phyloP scores from a whole-genome alignment of 2,888 invertebrate genomes.

The Corbicula japonica region DNA sequence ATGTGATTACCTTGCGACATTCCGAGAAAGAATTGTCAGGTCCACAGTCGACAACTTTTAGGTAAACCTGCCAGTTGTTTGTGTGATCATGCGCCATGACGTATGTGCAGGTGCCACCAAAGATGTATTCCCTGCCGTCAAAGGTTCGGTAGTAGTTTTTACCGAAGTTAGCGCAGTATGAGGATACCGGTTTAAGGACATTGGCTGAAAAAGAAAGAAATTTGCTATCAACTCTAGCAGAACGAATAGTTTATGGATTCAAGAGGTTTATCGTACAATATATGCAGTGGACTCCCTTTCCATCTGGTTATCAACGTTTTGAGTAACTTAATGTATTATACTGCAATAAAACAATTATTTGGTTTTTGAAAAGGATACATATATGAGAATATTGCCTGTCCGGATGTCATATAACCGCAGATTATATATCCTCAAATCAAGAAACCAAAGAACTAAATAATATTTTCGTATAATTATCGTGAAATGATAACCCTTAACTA shows the following conservation, averaged over 20 bases:
- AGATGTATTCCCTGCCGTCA: conserved; percentile 51
- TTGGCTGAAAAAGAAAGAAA: not conserved
- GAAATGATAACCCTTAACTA: not conserved
- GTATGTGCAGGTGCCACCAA: conserved; percentile 51
- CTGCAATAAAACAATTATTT: no score
- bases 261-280: not conserved
- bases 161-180: conserved; percentile 26
- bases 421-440: not conserved
- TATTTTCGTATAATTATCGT: not conserved
- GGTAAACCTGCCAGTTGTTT: conserved; percentile 90
- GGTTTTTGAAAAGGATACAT: not conserved
- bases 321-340: not conserved
- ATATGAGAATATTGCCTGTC: not conserved
- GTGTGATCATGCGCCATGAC: conserved; percentile 91
- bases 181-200: not conserved
- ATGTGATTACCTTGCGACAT: conserved; percentile 45
- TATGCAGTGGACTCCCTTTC: not conserved
- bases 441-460: not conserved
- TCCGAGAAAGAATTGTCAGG: not conserved
- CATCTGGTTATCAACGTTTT: not conserved
- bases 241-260: no score
- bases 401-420: not conserved
- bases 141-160: conserved; percentile 58
- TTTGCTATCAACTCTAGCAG: not conserved
- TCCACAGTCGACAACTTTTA: conserved; percentile 67